A percentile compares a stretch with the other conserved stretches of the same genome.
Evolutionary conservation across 2,113 vertebrate species (phyloP).

Genomic region (Rhagologus leucostigma): DNA sequence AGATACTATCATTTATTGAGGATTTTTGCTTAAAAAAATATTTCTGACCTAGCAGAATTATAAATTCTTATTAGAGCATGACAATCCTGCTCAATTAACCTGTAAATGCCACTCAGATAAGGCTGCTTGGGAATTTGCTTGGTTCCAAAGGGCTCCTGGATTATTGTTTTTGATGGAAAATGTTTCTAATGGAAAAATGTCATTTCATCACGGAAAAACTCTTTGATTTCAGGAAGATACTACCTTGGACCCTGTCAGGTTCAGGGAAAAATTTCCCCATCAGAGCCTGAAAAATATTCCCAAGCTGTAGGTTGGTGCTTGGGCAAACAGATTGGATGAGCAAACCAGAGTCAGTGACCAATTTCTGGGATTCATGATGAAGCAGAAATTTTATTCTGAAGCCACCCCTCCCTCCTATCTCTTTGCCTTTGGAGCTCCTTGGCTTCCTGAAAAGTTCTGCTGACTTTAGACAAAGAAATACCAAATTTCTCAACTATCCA

Average conservation of each 20-base stretch:
- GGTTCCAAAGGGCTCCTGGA: not conserved
- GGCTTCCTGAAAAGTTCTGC: not conserved
- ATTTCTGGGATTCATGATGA: not conserved
- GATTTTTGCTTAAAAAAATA: not conserved
- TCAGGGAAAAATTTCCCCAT: not conserved
- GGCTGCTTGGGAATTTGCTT: not conserved
- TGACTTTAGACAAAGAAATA: not conserved
- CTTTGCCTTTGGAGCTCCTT: not conserved
- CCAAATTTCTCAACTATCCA: not conserved
- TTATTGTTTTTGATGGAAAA: not conserved
- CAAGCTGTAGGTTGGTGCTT: not conserved
- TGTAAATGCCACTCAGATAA: not conserved
- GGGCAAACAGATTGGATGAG: not conserved
- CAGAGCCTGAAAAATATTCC: not conserved
- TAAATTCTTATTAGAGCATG: not conserved
- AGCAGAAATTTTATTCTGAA: not conserved
- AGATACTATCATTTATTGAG: not conserved
- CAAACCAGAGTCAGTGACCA: not conserved
- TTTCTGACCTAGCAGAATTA: not conserved
- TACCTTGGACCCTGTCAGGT: not conserved
- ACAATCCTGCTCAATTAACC: not conserved
- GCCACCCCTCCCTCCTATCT: not conserved
- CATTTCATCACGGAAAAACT: not conserved
- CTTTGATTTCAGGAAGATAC: not conserved
- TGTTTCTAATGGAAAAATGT: not conserved